A percentile compares a stretch with the other conserved stretches of the same genome.
Evolutionary conservation across 2,113 vertebrate genomes (phyloP).

Genomic region (Tetrao urogallus): DNA sequence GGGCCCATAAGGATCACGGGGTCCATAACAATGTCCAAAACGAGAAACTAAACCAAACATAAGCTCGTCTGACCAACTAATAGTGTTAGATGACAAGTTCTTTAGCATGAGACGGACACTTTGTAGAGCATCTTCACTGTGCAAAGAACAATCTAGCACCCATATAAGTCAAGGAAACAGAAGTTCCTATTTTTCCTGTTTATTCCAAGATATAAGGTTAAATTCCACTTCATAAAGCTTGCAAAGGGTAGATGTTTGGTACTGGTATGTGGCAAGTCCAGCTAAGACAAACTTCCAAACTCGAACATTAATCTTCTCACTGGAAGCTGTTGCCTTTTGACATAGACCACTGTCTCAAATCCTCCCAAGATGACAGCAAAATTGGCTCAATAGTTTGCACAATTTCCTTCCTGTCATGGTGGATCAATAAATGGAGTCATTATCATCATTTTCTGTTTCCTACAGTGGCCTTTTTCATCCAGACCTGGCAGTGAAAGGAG

Average conservation of each 20-base stretch:
- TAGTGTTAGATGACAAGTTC: background rate
- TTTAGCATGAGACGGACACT: background rate
- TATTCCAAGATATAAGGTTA: background rate
- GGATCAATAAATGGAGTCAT: background rate
- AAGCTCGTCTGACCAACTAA: background rate
- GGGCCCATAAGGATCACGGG: too few species aligned
- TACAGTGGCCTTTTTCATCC: background rate
- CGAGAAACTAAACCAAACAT: background rate
- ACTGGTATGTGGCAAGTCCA: background rate
- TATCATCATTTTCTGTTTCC: background rate
- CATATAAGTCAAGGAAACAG: background rate
- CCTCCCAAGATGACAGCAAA: background rate
- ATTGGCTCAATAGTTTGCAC: background rate
- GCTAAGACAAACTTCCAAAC: background rate
- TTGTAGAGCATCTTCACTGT: background rate
- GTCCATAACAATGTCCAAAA: accelerated
- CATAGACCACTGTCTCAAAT: background rate
- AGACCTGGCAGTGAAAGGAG: background rate
- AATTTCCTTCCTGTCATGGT: background rate
- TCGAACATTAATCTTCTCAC: background rate
- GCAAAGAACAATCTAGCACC: background rate
- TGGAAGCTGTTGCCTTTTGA: background rate
- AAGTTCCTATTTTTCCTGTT: background rate
- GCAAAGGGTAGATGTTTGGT: background rate
- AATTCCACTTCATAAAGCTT: background rate